Base-by-base conservation (phyloP, 2,797 vertebrate genomes). In the Myripristis jacobus region DNA sequence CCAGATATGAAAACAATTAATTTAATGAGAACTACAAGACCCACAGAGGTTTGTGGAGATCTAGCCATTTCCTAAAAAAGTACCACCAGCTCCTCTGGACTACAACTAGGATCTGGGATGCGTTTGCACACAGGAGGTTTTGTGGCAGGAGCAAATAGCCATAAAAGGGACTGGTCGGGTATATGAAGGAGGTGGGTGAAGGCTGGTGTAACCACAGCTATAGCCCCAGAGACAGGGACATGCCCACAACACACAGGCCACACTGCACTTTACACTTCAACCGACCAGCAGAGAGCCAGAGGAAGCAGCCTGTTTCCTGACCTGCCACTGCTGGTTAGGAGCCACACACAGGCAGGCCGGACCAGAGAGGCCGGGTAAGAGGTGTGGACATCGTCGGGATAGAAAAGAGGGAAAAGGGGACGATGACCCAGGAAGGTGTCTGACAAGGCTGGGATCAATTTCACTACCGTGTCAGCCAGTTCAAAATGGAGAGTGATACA, bases 1-100 rank as follows among this genome's bases (percentile, higher is more conserved):
- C 84, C 82, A 82, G 88, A 82, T 79, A 90, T 80, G 84, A 89
- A 88, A 90, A 77, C 86, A 84, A 90, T 92, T 91, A 69, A 87
- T 87, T 72, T 87, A 89, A 92, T 85, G 77, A 91, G 82, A 85
- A 79, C 63, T 76, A 89, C 81, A 75, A 84, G 81, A 77, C 73
- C 72, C 66, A 80, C 56, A 79, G 81, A 87, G 68, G 66, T 76
- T 75, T 72, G 70, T 41, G 70, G 70, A 77, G 70, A 71, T 84
- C 67, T 73, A 74, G 75, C 73, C 58, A 65, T 88, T 83, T 90
- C 76, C 82, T 75, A 36, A 52, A 65, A 68, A 73, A 0, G 4
- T 62, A 70, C 66, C 38, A 36, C 72, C 72, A 66, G 67, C 62
- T 77, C 19, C 61, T 70, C 55, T 56, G 62, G 83, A 77, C 81